Percentiles rank a stretch among this genome's conserved stretches.
Evolutionary conservation across 2,797 vertebrate species (phyloP).

Genomic region (Danio albolineatus): DNA sequence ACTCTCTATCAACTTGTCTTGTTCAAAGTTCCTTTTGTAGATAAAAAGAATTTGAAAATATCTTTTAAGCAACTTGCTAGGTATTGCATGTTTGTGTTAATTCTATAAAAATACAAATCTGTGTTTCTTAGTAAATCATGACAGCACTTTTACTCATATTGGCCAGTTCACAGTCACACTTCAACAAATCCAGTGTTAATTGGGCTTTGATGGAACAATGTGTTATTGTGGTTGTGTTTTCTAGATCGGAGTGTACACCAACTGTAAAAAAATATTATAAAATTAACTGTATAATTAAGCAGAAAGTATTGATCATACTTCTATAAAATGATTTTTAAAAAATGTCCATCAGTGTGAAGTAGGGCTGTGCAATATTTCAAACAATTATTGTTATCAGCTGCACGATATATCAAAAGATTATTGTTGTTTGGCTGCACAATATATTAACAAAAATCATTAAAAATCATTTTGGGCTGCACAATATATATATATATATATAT

Average conservation of each 20-base stretch:
- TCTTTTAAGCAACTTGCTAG: background rate
- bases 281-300: too few species aligned
- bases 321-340: too few species aligned
- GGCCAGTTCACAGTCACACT: background rate
- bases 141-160: background rate
- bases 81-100: background rate
- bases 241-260: background rate
- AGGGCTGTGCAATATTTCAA: too few species aligned
- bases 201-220: background rate
- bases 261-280: background rate
- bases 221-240: background rate
- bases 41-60: constrained; percentile 13
- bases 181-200: background rate
- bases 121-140: background rate
- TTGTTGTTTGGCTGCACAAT: too few species aligned
- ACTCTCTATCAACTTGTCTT: background rate
- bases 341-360: too few species aligned
- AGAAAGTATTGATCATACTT: too few species aligned
- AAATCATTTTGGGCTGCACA: too few species aligned
- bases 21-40: constrained; percentile 19
- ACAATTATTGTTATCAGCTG: too few species aligned
- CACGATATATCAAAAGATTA: too few species aligned
- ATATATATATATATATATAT: too few species aligned
- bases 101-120: background rate
- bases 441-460: too few species aligned